These are phyloP conservation scores for Gadus macrocephalus DNA, from an alignment of 2,113 vertebrate species.

Conservation along the genomic window DNA sequence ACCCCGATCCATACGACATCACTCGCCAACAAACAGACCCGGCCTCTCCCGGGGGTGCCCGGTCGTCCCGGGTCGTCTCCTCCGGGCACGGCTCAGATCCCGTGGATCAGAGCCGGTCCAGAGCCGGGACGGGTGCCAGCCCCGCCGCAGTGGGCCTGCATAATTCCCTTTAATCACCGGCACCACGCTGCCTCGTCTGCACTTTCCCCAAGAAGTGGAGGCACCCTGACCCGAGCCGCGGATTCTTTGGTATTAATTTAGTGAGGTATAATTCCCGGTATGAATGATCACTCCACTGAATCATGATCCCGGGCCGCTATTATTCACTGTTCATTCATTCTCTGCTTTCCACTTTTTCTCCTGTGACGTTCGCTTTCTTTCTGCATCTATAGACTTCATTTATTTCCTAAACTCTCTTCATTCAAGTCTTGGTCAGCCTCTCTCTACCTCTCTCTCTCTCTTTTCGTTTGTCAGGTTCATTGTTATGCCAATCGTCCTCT, in stretches of 20 bases:
- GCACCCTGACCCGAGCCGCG: too few relatives aligned
- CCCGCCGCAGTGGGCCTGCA: slow-evolving; percentile 44
- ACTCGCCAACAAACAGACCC: slow-evolving; percentile 34
- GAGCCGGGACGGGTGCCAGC: slow-evolving; percentile 12
- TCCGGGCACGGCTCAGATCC: too few relatives aligned
- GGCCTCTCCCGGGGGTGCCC: slow-evolving; percentile 24
- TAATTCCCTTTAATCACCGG: slow-evolving; percentile 59
- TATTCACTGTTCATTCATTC: neutral
- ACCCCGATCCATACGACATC: slow-evolving; percentile 10
- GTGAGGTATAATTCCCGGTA: too few relatives aligned
- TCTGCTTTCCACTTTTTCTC: neutral
- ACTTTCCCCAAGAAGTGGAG: slow-evolving; percentile 14
- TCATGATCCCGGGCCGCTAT: too few relatives aligned
- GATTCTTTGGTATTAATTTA: too few relatives aligned
- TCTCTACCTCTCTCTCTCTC: neutral
- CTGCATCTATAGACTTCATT: slow-evolving; percentile 4
- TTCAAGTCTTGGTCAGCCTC: neutral
- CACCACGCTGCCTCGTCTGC: slow-evolving; percentile 40
- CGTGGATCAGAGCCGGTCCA: too few relatives aligned
- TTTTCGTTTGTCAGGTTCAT: neutral
- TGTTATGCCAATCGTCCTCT: neutral
- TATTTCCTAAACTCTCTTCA: slow-evolving; percentile 5
- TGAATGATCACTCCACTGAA: too few relatives aligned
- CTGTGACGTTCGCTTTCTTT: slow-evolving; percentile 6
- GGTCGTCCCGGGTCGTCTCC: slow-evolving; percentile 2